phyloP scores from a whole-genome alignment of 2,888 invertebrate genomes.

The Drosophila robusta region DNA sequence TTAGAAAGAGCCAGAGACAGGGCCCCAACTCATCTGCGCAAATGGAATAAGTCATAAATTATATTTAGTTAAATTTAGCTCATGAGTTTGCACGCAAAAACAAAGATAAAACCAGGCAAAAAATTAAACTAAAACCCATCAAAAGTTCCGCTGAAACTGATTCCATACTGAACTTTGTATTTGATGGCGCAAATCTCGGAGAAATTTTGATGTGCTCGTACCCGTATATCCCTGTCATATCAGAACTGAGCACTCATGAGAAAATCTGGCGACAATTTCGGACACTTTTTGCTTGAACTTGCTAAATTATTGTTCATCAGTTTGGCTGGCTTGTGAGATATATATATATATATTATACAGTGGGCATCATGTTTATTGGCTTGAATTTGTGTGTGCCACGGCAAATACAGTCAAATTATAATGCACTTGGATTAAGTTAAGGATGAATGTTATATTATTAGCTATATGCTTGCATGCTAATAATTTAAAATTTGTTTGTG shows the following conservation, averaged over 20 bases:
- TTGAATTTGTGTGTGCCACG: conserved; percentile 31
- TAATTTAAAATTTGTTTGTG: not conserved
- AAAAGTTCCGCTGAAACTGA: conserved; percentile 31
- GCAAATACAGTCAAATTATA: conserved; percentile 38
- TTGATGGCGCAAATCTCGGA: conserved; percentile 14
- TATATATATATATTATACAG: conserved; percentile 23
- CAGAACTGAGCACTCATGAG: conserved; percentile 10
- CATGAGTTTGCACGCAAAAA: conserved; percentile 31
- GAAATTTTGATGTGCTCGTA: not conserved
- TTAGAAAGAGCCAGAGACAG: conserved; percentile 39
- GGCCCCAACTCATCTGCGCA: conserved; percentile 22
- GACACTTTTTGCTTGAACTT: conserved; percentile 55
- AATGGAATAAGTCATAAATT: conserved; percentile 70
- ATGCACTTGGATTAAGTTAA: conserved; percentile 20
- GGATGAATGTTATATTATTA: not conserved
- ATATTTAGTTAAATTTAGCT: conserved; percentile 72
- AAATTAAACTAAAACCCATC: conserved; percentile 20
- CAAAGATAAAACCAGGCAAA: conserved; percentile 37
- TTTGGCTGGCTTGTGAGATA: conserved; percentile 19
- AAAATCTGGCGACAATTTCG: conserved; percentile 24
- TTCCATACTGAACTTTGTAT: conserved; percentile 21
- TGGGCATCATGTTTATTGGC: conserved; percentile 33
- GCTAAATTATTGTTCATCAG: conserved; percentile 58
- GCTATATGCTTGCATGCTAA: not conserved
- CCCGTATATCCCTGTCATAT: not conserved